Evolutionary conservation across 2,888 invertebrate species (phyloP), one percentile per base, ranked within the genome.

Genomic region (Drosophila nr. medialis): DNA sequence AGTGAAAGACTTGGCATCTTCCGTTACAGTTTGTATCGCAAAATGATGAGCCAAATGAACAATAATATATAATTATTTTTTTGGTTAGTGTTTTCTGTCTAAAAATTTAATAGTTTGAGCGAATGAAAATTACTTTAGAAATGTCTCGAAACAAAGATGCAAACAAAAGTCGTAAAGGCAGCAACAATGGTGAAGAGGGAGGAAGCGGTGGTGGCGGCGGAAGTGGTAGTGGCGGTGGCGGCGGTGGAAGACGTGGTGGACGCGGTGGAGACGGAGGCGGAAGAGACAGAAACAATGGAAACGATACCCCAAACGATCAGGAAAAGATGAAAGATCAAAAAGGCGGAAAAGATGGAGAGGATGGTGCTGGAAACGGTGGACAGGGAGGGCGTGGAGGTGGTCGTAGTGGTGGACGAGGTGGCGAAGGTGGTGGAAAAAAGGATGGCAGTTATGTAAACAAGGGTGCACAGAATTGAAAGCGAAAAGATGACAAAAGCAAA

Each of bases 21-120:
- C 4, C 21, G 7, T 15, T 4, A 7, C 2, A 21, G 13, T 42
- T 3, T 21, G n/a, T n/a, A n/a, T 10, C 40, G 10, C 1, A 10
- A 40, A n/a, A n/a, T 40, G 1, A 21, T 45, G 13, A 7, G 4
- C 13, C 42, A 2, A 45, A 13, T 13, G 3, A 11, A 38, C 1
- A 18, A 40, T 29, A 11, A 13, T 2, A 55, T 45, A 24, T 13
- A 24, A 54, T 11, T 7, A 21, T 27, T 1, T 24, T 21, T 29
- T 30, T n/a, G 18, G 24, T 42, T 53, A 1, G 55, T 32, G 27
- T 62, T 78, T 73, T 59, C n/a, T 59, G 65, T 75, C 79, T 10
- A 27, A 42, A 30, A 58, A 53, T 56, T 36, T 1, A 15, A 42
- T 38, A 42, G 54, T 42, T 4, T 2, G 8, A 29, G 3, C 32